Conservation (phyloP, 1,140 invertebrate species). For the Semibalanus balanoides region DNA sequence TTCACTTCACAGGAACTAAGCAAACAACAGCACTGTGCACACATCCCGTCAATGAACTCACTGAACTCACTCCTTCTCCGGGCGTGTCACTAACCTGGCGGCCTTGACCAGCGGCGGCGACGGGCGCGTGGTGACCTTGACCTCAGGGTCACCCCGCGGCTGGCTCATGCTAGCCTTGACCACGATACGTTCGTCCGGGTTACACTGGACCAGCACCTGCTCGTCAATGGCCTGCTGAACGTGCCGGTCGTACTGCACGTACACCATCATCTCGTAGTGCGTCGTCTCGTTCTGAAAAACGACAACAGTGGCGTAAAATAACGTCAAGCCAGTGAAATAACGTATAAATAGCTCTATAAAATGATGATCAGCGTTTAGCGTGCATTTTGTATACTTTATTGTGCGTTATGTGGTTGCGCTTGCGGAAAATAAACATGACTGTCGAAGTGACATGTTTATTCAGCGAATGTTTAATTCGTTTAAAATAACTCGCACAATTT, state of each 20-base stretch:
- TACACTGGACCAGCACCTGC: conserved; percentile 40
- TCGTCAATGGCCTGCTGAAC: conserved; percentile 52
- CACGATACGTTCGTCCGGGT: conserved; percentile 5
- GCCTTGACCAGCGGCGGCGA: background rate
- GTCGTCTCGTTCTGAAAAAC: conserved; percentile 30
- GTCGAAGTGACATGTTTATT: too few relatives aligned
- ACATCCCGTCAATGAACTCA: background rate
- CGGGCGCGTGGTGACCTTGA: background rate
- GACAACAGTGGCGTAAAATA: too few relatives aligned
- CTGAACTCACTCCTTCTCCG: background rate
- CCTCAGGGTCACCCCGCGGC: conserved; percentile 4
- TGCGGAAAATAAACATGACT: too few relatives aligned
- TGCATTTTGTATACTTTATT: too few relatives aligned
- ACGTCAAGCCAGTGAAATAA: too few relatives aligned
- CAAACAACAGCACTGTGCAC: too few relatives aligned
- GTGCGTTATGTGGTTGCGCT: too few relatives aligned
- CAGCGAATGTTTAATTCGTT: too few relatives aligned
- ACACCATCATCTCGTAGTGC: conserved; percentile 44
- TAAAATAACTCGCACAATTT: too few relatives aligned
- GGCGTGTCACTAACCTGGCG: background rate
- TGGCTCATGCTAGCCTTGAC: conserved; percentile 11
- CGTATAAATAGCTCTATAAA: too few relatives aligned
- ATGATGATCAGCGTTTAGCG: too few relatives aligned
- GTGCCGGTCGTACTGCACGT: conserved; percentile 52
- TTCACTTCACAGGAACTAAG: too few relatives aligned